Base-by-base conservation (phyloP, 1,140 invertebrate genomes). In the Pantala flavescens region DNA sequence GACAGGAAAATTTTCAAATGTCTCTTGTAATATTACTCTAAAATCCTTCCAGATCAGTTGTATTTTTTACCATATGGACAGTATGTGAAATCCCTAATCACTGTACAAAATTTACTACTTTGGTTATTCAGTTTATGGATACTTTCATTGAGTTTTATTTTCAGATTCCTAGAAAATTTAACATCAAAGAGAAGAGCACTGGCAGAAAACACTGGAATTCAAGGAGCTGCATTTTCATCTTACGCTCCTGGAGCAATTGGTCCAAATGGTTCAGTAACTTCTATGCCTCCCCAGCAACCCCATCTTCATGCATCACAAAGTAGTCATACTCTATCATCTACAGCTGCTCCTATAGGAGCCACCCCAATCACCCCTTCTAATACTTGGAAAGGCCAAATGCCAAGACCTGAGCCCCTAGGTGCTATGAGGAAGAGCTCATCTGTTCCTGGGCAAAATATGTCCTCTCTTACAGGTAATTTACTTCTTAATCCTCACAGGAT, bases 91-190 rank as follows among this genome's bases (percentile, higher is more conserved):
- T n/a, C n/a, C n/a, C n/a, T n/a, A n/a, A n/a, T n/a, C n/a, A n/a
- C n/a, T n/a, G n/a, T n/a, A n/a, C n/a, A n/a, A n/a, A n/a, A n/a
- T n/a, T n/a, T n/a, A n/a, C n/a, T n/a, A n/a, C n/a, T n/a, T n/a
- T n/a, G n/a, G n/a, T n/a, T n/a, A n/a, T n/a, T n/a, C n/a, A n/a
- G n/a, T 2, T 36, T 36, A 9, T 36, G 28, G 3, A 36, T 36
- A 36, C 2, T 36, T 36, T 36, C 2, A 36, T 5, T 36, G 28
- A 36, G 9, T 36, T 36, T 2, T 36, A 2, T 36, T 36, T 9
- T 36, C 9, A 85, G 84, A 79, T 95, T 94, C 82, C 81, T 94
- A 72, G 90, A 93, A 73, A 88, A 88, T 77, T 82, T 94, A 70
- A 88, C 88, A 19, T 89, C 90, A 79, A 89, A 87, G 77, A 84